Conservation (phyloP, 2,113 vertebrate species). For the Telmatochromis bifrenatus region DNA sequence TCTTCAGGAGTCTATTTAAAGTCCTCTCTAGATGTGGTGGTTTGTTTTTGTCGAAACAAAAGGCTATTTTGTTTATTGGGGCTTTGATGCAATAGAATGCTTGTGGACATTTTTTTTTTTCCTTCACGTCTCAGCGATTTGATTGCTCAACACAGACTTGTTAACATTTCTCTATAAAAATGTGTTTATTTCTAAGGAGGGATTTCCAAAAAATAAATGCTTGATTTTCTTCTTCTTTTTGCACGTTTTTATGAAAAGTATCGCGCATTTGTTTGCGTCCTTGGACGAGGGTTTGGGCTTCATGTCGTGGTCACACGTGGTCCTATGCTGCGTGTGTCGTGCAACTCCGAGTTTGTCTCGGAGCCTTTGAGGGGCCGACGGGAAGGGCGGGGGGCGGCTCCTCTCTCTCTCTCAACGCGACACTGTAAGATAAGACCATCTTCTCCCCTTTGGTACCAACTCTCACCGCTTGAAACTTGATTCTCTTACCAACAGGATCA, state of each 20-base stretch:
- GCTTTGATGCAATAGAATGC: slow-evolving; percentile 12
- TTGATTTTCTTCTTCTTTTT: neutral
- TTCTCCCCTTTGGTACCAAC: slow-evolving; percentile 50
- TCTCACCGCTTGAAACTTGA: slow-evolving; percentile 56
- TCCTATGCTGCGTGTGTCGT: neutral
- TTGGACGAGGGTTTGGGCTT: neutral
- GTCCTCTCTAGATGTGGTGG: neutral
- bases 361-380: slow-evolving; percentile 63
- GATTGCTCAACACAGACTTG: slow-evolving; percentile 33
- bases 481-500: slow-evolving; percentile 48
- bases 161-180: slow-evolving; percentile 13
- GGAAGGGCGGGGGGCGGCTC: neutral
- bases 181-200: slow-evolving; percentile 17
- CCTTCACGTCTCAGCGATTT: neutral
- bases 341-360: neutral
- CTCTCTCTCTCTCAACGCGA: slow-evolving; percentile 38
- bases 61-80: slow-evolving; percentile 23
- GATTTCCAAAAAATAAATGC: neutral
- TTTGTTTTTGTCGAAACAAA: slow-evolving; percentile 28
- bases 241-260: neutral
- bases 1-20: slow-evolving; percentile 29
- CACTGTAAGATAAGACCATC: slow-evolving; percentile 60
- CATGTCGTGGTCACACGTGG: neutral
- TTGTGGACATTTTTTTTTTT: neutral
- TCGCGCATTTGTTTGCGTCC: neutral